Conservation (phyloP, 2,113 vertebrate species). For the Microtus richardsoni region DNA sequence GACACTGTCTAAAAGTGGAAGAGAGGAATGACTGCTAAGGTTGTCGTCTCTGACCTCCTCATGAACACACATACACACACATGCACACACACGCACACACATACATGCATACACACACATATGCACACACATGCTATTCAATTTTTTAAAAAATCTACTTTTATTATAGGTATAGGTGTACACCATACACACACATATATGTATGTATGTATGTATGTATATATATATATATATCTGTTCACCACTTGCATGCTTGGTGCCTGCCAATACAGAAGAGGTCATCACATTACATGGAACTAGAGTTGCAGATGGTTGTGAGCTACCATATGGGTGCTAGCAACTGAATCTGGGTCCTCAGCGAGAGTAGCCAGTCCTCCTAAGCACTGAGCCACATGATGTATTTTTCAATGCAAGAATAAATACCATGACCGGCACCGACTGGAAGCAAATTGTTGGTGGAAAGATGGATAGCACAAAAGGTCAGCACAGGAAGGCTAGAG, state of each 20-base stretch:
- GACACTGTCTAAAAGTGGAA: background rate
- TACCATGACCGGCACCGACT: background rate
- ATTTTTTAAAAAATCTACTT: too few relatives aligned
- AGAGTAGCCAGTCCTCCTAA: background rate
- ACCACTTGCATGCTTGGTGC: background rate
- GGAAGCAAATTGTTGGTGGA: background rate
- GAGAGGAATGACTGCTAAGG: background rate
- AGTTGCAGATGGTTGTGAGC: too few relatives aligned
- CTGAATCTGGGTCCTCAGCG: background rate
- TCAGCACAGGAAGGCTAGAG: background rate
- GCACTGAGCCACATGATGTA: background rate
- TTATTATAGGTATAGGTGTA: background rate
- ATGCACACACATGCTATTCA: background rate
- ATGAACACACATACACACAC: background rate
- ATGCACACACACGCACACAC: background rate
- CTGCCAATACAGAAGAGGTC: background rate
- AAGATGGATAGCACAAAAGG: background rate
- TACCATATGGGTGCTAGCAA: background rate
- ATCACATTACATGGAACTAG: too few relatives aligned
- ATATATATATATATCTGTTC: background rate
- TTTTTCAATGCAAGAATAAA: constrained; percentile 20
- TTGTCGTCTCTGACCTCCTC: too few relatives aligned
- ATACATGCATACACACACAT: background rate
- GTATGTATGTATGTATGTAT: rapidly evolving
- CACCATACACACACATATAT: too few relatives aligned